These are phyloP conservation scores for Fundulus diaphanus DNA, from an alignment of 2,797 vertebrate species.

Conservation along the genomic window DNA sequence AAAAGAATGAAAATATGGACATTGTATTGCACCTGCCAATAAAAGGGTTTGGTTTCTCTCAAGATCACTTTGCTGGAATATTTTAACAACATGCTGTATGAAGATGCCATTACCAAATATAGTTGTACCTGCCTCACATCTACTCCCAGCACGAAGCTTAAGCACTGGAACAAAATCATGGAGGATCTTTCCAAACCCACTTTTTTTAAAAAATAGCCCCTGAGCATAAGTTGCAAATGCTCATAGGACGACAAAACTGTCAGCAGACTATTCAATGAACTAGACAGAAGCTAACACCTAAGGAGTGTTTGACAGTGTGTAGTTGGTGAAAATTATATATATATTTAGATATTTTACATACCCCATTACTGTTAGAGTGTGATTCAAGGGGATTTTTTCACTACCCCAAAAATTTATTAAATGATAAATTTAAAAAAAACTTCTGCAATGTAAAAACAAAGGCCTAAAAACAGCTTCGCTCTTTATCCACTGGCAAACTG, in stretches of 20 bases:
- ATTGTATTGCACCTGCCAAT: background rate
- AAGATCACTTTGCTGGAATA: background rate
- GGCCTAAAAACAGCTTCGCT: background rate
- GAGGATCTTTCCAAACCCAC: background rate
- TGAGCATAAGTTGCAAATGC: background rate
- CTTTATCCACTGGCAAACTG: background rate
- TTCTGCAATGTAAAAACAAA: background rate
- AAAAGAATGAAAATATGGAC: background rate
- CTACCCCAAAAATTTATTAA: background rate
- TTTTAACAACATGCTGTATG: background rate
- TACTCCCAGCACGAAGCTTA: background rate
- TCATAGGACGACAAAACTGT: background rate
- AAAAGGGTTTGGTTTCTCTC: background rate
- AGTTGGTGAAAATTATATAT: background rate
- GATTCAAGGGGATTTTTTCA: background rate
- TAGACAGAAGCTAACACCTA: background rate
- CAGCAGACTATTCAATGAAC: background rate
- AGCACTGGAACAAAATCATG: no score
- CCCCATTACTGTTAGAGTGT: background rate
- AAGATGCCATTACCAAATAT: background rate
- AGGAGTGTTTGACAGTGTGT: background rate
- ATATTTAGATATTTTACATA: background rate
- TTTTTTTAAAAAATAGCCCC: background rate
- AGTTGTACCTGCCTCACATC: background rate
- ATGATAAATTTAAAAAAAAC: no score